These are phyloP conservation scores for Tragelaphus eurycerus DNA, from an alignment of 2,797 vertebrate species.

Conservation along the genomic window DNA sequence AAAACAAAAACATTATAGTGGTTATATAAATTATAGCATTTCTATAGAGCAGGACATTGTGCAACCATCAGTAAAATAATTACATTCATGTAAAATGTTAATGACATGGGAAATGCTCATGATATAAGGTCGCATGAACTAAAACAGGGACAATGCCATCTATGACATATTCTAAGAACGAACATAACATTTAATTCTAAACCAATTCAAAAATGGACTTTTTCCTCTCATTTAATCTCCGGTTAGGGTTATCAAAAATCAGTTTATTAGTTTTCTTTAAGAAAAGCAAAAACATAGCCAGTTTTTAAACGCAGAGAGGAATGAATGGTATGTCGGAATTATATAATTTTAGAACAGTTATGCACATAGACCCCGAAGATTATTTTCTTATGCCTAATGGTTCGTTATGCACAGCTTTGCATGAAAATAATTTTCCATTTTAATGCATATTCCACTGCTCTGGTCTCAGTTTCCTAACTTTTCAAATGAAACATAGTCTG, in stretches of 20 bases:
- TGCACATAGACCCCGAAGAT: background rate
- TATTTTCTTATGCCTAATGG: background rate
- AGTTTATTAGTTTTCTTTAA: background rate
- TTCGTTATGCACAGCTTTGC: background rate
- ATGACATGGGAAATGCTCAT: slow-evolving; percentile 9
- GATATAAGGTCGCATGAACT: slow-evolving; percentile 14
- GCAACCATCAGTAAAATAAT: slow-evolving; percentile 37
- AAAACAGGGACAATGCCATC: background rate
- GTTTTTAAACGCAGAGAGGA: background rate
- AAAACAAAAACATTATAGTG: slow-evolving; percentile 45
- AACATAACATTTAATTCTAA: background rate
- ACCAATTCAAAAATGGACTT: background rate
- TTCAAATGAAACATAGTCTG: background rate
- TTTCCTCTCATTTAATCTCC: slow-evolving; percentile 4
- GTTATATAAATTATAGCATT: slow-evolving; percentile 59
- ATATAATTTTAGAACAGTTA: background rate
- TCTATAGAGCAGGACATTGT: slow-evolving; percentile 53
- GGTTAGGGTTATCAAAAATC: slow-evolving; percentile 9
- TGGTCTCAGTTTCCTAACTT: slow-evolving; percentile 8
- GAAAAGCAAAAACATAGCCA: background rate
- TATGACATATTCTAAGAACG: background rate
- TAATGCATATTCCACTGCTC: background rate
- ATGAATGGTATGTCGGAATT: background rate
- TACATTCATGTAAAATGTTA: slow-evolving; percentile 18
- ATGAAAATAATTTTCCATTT: slow-evolving; percentile 30